These are phyloP conservation scores for Gavia stellata DNA, from an alignment of 2,113 vertebrate species.

Conservation along the genomic window DNA sequence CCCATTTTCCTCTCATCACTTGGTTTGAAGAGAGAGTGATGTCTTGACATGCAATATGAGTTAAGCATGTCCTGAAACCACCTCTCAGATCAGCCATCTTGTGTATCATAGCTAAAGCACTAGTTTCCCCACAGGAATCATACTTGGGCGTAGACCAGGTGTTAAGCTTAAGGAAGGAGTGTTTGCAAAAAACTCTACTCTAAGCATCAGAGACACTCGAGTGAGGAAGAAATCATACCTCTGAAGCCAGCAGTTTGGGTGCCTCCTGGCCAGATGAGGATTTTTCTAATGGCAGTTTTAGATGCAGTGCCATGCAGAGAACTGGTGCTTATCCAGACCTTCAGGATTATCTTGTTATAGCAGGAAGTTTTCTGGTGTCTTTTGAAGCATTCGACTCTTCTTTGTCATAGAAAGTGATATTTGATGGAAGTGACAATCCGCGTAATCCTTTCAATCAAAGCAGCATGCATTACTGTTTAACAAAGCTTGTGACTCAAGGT, in stretches of 20 bases:
- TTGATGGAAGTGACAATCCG: not conserved
- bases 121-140: not conserved
- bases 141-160: not conserved
- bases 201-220: not conserved
- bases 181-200: not conserved
- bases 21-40: not conserved
- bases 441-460: not conserved
- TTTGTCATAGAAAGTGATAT: not conserved
- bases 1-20: accelerated
- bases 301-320: not conserved
- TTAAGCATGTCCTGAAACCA: not conserved
- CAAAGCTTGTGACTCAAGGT: not conserved
- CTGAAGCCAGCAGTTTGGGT: not conserved
- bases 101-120: not conserved
- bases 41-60: not conserved
- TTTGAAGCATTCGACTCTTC: not conserved
- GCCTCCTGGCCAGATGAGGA: not conserved
- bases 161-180: not conserved
- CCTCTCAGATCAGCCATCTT: not conserved
- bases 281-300: not conserved
- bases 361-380: not conserved
- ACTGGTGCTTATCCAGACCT: not conserved
- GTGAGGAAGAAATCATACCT: not conserved
- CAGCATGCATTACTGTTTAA: not conserved
- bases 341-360: not conserved